Evolutionary conservation across 1,140 invertebrate species (phyloP).

Genomic region (Tetramorium alpestre): DNA sequence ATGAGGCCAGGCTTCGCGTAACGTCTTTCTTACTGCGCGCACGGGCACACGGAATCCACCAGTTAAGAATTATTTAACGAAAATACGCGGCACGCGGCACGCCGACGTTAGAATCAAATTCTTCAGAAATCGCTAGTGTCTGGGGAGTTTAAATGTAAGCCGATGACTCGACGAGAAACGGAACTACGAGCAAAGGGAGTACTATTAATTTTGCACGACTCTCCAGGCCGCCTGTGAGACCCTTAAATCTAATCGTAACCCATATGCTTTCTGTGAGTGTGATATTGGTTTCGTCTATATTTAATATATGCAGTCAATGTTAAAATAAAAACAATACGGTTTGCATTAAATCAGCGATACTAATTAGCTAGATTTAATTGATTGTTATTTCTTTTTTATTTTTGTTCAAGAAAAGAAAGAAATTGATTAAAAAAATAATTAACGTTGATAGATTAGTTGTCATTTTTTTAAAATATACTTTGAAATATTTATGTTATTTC

Average conservation of each 20-base stretch:
- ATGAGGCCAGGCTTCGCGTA: slow-evolving; percentile 8
- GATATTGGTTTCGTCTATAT: neutral
- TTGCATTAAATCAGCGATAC: neutral
- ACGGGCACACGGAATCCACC: neutral
- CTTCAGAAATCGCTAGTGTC: slow-evolving; percentile 21
- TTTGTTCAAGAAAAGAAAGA: neutral
- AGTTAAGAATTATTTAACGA: slow-evolving; percentile 43
- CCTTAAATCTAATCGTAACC: slow-evolving; percentile 7
- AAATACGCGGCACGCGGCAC: neutral
- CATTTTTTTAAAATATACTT: neutral
- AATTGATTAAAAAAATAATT: neutral
- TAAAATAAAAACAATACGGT: neutral
- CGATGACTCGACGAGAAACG: neutral
- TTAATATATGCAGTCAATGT: neutral
- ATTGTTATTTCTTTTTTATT: neutral
- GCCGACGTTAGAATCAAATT: neutral
- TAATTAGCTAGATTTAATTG: neutral
- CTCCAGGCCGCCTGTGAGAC: neutral
- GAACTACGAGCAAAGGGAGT: neutral
- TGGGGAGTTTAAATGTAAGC: neutral
- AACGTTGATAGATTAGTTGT: neutral
- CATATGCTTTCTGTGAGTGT: neutral
- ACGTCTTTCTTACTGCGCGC: slow-evolving; percentile 27
- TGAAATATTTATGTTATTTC: neutral
- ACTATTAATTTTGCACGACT: slow-evolving; percentile 33